Base-by-base conservation (phyloP, 2,113 vertebrate genomes). In the Labeo catla region DNA sequence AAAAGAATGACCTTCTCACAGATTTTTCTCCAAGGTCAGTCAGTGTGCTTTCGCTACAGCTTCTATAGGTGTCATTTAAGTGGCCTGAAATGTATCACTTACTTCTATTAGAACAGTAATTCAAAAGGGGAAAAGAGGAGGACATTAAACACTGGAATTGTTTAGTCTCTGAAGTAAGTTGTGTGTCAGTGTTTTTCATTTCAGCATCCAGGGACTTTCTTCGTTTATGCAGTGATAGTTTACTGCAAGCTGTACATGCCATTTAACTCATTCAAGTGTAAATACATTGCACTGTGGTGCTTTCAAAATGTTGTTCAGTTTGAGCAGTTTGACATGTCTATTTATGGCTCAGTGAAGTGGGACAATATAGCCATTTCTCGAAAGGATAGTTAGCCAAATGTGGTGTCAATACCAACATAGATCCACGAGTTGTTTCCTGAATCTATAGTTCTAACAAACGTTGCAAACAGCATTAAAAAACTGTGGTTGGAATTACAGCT, bases 1-100 rank as follows among this genome's bases (percentile, higher is more conserved):
- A 54, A 80, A 83, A 81, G 11, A 74, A 84, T 52, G 66, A 52
- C 61, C 21, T 59, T 78, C n/a, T 28, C 6, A 11, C 12, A 47
- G 47, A 39, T 36, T 4, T 65, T 49, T 49, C 59, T 81, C 28
- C 39, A 81, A 81, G 59, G 59, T 81, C 34, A 81, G 23, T 21
- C 28, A 11, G 28, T 54, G 49, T 39, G 28, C 50, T 21, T 4
- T 39, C 10, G 3, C 50, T 9, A 36, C 34, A 19, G 57, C 13
- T 81, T 49, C 39, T 28, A 28, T 59, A 59, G 34, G 16, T 12
- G 16, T 6, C n/a, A 63, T 19, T 11, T 47, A 23, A 65, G 59
- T 65, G 43, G 1, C 59, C 78, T 65, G 43, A 81, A 81, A 59
- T n/a, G 1, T 8, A 45, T 45, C 8, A 6, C 8, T 9, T 77